Conservation (phyloP, 1,140 invertebrate species). For the Neoseiulus cucumeris region DNA sequence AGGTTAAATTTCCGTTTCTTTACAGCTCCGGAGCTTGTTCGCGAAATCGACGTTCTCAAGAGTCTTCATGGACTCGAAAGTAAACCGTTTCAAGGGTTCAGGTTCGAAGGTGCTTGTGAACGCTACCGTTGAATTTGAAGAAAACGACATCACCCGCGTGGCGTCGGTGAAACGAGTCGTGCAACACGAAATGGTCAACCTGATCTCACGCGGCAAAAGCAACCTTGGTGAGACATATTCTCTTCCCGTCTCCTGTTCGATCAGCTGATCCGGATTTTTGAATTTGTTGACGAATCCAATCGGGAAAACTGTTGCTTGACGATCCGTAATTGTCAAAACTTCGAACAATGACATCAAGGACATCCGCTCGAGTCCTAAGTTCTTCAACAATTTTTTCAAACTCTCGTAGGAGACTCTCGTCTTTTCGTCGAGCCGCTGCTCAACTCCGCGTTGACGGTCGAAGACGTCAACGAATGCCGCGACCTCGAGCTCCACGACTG, state of each 20-base stretch:
- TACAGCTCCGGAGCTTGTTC: background rate
- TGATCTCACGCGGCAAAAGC: slow-evolving; percentile 54
- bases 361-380: too few relatives aligned
- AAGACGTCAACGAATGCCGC: slow-evolving; percentile 69
- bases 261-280: too few relatives aligned
- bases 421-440: background rate
- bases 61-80: slow-evolving; percentile 52
- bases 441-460: slow-evolving; percentile 10
- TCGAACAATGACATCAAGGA: slow-evolving; percentile 22
- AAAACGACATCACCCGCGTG: slow-evolving; percentile 41
- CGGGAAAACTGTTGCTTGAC: too few relatives aligned
- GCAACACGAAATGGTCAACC: slow-evolving; percentile 58
- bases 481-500: slow-evolving; percentile 74
- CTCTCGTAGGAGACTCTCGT: background rate
- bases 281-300: too few relatives aligned
- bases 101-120: slow-evolving; percentile 49
- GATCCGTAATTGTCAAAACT: too few relatives aligned
- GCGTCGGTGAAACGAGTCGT: slow-evolving; percentile 45
- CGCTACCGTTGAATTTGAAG: slow-evolving; percentile 48
- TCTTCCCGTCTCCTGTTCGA: background rate
- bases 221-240: slow-evolving; percentile 38
- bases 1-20: too few relatives aligned
- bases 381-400: too few relatives aligned
- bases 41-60: slow-evolving; percentile 50
- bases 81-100: slow-evolving; percentile 57